Percentiles rank a stretch among this genome's conserved stretches.
phyloP scores from a whole-genome alignment of 1,140 invertebrate species.

The Rhopalosiphum maidis region DNA sequence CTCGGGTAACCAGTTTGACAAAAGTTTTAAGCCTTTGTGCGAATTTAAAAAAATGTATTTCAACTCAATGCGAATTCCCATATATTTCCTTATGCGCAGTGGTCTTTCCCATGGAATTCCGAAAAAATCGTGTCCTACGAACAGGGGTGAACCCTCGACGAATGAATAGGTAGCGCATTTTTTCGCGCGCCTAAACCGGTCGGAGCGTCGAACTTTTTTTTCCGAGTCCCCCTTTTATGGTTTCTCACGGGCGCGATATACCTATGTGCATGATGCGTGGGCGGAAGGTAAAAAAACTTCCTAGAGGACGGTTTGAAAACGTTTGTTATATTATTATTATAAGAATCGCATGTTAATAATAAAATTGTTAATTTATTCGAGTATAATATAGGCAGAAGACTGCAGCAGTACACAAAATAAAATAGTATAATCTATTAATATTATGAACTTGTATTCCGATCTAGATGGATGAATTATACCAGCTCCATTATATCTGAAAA shows the following conservation, averaged over 20 bases:
- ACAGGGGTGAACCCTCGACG: conserved; percentile 2
- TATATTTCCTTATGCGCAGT: too few relatives aligned
- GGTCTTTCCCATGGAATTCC: conserved; percentile 42
- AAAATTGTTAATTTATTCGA: not conserved
- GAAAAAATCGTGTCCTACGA: conserved; percentile 19
- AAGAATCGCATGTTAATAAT: not conserved
- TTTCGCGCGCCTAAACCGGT: conserved; percentile 25
- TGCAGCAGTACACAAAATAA: not conserved
- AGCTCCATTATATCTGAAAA: not conserved
- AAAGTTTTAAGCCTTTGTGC: not conserved
- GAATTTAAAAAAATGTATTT: not conserved
- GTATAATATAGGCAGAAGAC: not conserved
- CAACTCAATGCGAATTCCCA: not conserved
- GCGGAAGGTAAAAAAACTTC: not conserved
- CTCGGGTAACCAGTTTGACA: not conserved
- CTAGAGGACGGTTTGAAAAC: not conserved
- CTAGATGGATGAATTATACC: too few relatives aligned
- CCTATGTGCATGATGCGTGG: not conserved
- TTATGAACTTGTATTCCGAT: too few relatives aligned
- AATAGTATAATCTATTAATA: too few relatives aligned
- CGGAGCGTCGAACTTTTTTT: conserved; percentile 34
- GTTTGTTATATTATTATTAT: not conserved
- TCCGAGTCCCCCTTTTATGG: not conserved
- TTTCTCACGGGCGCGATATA: not conserved
- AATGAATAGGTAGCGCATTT: not conserved